These are phyloP conservation scores for Rhinoraja longicauda DNA, from an alignment of 2,797 vertebrate species.

Conservation along the genomic window DNA sequence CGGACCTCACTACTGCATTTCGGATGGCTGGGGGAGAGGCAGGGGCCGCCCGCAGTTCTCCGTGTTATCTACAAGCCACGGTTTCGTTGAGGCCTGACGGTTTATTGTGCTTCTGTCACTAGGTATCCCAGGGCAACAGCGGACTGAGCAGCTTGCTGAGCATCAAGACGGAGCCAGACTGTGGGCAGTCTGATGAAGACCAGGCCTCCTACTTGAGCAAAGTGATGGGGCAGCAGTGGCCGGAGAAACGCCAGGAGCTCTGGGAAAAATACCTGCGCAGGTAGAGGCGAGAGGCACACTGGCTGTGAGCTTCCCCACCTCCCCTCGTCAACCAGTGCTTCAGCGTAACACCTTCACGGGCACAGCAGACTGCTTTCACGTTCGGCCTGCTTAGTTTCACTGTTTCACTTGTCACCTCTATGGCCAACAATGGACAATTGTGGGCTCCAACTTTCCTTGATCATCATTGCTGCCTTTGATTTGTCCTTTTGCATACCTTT, in stretches of 20 bases:
- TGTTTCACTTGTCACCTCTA: no score
- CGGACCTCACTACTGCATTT: no score
- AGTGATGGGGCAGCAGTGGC: constrained; percentile 74
- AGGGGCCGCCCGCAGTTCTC: no score
- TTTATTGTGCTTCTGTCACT: constrained; percentile 47
- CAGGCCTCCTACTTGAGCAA: constrained; percentile 76
- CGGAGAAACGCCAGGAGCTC: constrained; percentile 77
- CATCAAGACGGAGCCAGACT: constrained; percentile 78
- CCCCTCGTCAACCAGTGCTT: no score
- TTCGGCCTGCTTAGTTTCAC: no score
- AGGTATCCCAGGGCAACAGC: constrained; percentile 83
- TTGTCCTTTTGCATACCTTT: no score
- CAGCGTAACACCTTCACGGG: no score
- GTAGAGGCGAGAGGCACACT: constrained; percentile 51
- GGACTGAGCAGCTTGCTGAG: constrained; percentile 75
- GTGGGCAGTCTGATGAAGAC: constrained; percentile 63
- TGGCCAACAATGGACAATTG: no score
- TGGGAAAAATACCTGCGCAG: constrained; percentile 94
- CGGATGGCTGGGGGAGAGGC: neutral
- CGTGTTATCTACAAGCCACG: neutral
- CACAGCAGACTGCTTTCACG: no score
- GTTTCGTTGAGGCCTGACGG: neutral
- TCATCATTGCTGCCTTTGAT: no score
- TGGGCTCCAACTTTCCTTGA: no score
- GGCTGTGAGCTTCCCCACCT: no score